These are phyloP conservation scores for Cephonodes hylas DNA, from an alignment of 2,888 invertebrate species.

Conservation along the genomic window DNA sequence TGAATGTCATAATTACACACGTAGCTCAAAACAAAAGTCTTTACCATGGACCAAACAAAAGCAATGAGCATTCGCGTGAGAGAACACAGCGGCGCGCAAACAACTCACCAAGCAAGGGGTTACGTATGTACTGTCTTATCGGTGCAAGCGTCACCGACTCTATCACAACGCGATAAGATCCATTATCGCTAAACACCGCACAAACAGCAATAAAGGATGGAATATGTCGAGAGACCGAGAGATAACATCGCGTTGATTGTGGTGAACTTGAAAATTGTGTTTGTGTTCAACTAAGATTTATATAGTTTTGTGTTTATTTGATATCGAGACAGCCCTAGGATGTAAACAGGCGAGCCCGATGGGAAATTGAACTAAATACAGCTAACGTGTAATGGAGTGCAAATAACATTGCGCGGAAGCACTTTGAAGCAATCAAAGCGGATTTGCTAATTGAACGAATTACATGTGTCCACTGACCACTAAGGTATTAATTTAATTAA, in stretches of 20 bases:
- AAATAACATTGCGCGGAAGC: not conserved
- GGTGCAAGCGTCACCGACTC: not conserved
- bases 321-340: not conserved
- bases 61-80: slow-evolving; percentile 66
- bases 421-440: not conserved
- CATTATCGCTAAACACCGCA: slow-evolving; percentile 10
- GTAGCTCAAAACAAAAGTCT: slow-evolving; percentile 20
- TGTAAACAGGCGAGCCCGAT: not conserved
- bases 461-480: too few relatives aligned
- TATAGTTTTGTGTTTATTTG: slow-evolving; percentile 19
- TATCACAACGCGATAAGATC: not conserved
- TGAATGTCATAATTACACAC: not conserved
- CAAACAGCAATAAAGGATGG: slow-evolving; percentile 47
- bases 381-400: not conserved
- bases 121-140: slow-evolving; percentile 39
- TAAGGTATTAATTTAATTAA: too few relatives aligned
- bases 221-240: slow-evolving; percentile 62
- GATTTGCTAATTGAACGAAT: not conserved
- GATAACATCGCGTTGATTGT: slow-evolving; percentile 55
- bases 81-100: slow-evolving; percentile 59
- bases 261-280: slow-evolving; percentile 62
- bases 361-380: not conserved
- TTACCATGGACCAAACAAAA: slow-evolving; percentile 50
- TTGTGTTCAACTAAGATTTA: slow-evolving; percentile 54
- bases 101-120: slow-evolving; percentile 56